These are phyloP conservation scores for Tapera naevia DNA, from an alignment of 2,797 vertebrate genomes.

Conservation along the genomic window DNA sequence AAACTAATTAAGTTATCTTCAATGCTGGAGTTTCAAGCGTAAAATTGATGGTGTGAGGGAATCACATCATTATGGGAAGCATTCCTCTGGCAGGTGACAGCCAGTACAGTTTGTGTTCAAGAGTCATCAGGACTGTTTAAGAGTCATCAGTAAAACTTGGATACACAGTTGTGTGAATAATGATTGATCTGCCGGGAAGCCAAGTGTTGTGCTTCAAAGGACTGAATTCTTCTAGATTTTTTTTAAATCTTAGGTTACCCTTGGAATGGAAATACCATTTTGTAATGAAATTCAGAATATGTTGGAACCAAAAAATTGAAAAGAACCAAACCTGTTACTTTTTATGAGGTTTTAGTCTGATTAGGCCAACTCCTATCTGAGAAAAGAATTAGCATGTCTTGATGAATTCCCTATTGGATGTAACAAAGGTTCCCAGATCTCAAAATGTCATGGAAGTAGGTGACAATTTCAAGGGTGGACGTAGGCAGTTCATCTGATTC, in stretches of 20 bases:
- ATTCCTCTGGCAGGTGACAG: neutral
- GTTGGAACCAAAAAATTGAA: neutral
- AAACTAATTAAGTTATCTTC: neutral
- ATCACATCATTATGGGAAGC: neutral
- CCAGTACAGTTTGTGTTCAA: neutral
- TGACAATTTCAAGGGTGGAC: neutral
- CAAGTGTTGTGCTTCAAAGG: neutral
- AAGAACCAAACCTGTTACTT: neutral
- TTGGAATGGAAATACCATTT: neutral
- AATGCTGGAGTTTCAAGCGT: neutral
- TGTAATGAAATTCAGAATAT: neutral
- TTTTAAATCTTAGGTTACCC: neutral
- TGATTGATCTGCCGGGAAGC: neutral
- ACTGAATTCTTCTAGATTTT: neutral
- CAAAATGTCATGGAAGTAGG: neutral
- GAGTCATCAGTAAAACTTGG: neutral
- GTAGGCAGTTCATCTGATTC: accelerated
- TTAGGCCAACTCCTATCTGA: neutral
- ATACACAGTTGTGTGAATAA: neutral
- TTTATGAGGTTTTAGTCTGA: neutral
- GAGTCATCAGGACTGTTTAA: neutral
- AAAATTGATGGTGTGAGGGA: neutral
- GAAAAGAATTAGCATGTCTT: neutral
- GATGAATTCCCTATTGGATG: neutral
- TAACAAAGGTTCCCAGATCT: neutral